Evolutionary conservation across 2,113 vertebrate species (phyloP), one percentile per base, ranked within the genome.

Genomic region (Origma solitaria): DNA sequence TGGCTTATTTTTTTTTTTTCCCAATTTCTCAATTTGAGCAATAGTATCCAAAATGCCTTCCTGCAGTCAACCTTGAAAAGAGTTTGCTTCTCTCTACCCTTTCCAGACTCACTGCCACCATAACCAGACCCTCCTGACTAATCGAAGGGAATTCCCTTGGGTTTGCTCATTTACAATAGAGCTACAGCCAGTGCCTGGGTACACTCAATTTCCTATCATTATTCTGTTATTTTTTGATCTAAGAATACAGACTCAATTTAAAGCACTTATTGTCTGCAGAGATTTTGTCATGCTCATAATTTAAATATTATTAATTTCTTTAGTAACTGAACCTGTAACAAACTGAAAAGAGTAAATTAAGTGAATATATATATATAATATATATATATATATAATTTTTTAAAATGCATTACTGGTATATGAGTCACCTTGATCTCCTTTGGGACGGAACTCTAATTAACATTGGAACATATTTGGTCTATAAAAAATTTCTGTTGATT

Each of bases 361-460:
- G 72, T 53, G 2, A 51, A 83, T 37, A 47, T 60, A 80, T 53
- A 57, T 70, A 66, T 65, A 24, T 64, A 35, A 66, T 65, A 24
- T 64, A 35, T 35, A 87, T 31, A 70, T 50, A 76, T n/a, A 78
- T 53, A 75, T 73, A 35, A n/a, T 30, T 33, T 44, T n/a, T n/a
- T n/a, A 40, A 40, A 40, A 72, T 61, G 61, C 54, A 87, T 86
- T 93, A 83, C 81, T 87, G 44, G 37, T 56, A 77, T 92, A 82
- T 58, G 58, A 77, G 86, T 97, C 82, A 95, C 87, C 95, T 96
- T 92, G 57, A 91, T 70, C 56, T 93, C 97, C 91, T 86, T 77
- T 94, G 82, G 80, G 82, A 90, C 80, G 51, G 82, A 89, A 61
- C 88, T 94, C 93, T 90, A 93, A 96, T 96, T 96, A 96, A 89